Conservation (phyloP, 2,888 invertebrate species). For the Drosophila conformis region DNA sequence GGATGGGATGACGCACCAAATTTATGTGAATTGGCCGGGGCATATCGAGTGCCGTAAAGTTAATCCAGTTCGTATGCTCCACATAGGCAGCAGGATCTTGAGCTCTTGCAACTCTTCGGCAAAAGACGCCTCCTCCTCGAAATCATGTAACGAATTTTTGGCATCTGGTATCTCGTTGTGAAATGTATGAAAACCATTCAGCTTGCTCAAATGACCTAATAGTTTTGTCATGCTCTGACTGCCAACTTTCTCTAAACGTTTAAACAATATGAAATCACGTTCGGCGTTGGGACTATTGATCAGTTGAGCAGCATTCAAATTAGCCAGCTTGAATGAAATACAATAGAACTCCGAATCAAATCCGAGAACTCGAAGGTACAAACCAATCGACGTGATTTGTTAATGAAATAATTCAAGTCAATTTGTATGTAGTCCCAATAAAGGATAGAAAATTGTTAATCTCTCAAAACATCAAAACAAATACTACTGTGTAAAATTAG, state of each 20-base stretch:
- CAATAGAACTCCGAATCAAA: conserved; percentile 16
- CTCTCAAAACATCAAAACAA: conserved; percentile 88
- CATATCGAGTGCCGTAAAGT: conserved; percentile 91
- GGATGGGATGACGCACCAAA: conserved; percentile 94
- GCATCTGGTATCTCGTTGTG: conserved; percentile 93
- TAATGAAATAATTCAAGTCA: conserved; percentile 34
- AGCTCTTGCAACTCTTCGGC: conserved; percentile 88
- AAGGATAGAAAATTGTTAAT: neutral
- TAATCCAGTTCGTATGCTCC: conserved; percentile 94
- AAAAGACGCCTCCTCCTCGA: conserved; percentile 88
- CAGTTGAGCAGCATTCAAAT: conserved; percentile 57
- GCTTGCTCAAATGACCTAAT: conserved; percentile 87
- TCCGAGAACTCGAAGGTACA: neutral
- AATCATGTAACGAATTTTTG: conserved; percentile 84
- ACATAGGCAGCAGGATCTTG: conserved; percentile 91
- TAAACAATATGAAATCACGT: conserved; percentile 92
- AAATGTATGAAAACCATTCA: conserved; percentile 82
- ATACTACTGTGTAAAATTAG: conserved; percentile 93
- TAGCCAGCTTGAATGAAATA: conserved; percentile 62
- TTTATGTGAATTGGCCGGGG: conserved; percentile 95
- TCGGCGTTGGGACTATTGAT: conserved; percentile 81
- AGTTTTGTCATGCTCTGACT: conserved; percentile 95
- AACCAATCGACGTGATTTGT: conserved; percentile 32
- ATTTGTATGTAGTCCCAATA: neutral
- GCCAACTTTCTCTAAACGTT: conserved; percentile 95